These are phyloP conservation scores for Argya squamiceps DNA, from an alignment of 2,797 vertebrate species.

Conservation along the genomic window DNA sequence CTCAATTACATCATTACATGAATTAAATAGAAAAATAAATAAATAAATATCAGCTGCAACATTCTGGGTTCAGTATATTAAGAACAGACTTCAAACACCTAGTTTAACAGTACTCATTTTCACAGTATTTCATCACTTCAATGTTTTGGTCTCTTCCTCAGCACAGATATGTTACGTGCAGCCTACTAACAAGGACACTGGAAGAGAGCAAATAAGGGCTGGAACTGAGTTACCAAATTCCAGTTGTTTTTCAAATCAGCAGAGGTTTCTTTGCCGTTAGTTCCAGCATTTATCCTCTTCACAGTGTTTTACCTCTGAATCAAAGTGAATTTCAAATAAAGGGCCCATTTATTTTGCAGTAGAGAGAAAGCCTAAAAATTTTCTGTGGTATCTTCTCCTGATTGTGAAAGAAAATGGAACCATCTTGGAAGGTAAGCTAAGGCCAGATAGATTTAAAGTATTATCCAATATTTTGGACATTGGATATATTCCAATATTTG, in stretches of 20 bases:
- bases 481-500: not conserved
- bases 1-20: not conserved
- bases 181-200: not conserved
- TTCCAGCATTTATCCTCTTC: not conserved
- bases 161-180: not conserved
- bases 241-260: not conserved
- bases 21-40: constrained; percentile 6
- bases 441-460: not conserved
- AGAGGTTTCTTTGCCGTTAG: not conserved
- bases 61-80: not conserved
- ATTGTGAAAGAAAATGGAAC: not conserved
- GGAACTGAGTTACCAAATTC: not conserved
- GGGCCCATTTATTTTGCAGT: not conserved
- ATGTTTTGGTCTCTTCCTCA: not conserved
- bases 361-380: not conserved
- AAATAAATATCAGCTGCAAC: not conserved
- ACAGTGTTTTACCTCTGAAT: not conserved
- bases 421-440: not conserved
- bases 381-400: not conserved
- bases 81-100: not conserved
- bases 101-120: not conserved
- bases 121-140: not conserved
- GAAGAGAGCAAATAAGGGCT: not conserved
- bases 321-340: not conserved
- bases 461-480: not conserved